Evolutionary conservation across 2,113 vertebrate species (phyloP).

Genomic region (Petrocephalus zakoni): DNA sequence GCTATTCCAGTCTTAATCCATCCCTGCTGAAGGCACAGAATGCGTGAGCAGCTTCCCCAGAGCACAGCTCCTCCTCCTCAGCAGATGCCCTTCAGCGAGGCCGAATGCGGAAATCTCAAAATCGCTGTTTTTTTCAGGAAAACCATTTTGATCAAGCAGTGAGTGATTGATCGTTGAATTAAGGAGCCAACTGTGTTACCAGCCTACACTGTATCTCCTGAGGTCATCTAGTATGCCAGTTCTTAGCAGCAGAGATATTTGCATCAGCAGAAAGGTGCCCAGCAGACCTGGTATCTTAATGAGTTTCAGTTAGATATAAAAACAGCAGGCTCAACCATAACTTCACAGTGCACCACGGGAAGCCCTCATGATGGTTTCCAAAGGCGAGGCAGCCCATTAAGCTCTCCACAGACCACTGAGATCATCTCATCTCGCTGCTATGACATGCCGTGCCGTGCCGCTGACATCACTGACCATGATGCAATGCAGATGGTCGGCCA

Average conservation of each 20-base stretch:
- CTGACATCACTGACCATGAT: slow-evolving; percentile 23
- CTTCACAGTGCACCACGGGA: slow-evolving; percentile 9
- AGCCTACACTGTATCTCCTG: not conserved
- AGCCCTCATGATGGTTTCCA: not conserved
- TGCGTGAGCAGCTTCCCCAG: not conserved
- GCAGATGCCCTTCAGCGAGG: not conserved
- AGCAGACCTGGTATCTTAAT: not conserved
- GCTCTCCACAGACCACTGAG: slow-evolving; percentile 1
- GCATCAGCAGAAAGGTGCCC: not conserved
- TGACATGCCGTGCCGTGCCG: not conserved
- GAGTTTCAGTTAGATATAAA: slow-evolving; percentile 20
- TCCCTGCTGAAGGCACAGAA: not conserved
- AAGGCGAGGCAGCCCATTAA: not conserved
- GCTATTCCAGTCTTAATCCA: not conserved
- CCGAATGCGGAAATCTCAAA: not conserved
- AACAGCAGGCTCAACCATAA: not conserved
- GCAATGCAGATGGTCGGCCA: not conserved
- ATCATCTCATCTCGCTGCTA: slow-evolving; percentile 16
- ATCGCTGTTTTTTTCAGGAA: not conserved
- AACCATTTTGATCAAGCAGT: not conserved
- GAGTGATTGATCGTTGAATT: not conserved
- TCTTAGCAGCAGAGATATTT: not conserved
- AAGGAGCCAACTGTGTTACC: not conserved
- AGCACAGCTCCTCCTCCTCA: not conserved
- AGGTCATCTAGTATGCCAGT: not conserved